phyloP scores from a whole-genome alignment of 2,113 vertebrate species.

The Ranitomeya variabilis region DNA sequence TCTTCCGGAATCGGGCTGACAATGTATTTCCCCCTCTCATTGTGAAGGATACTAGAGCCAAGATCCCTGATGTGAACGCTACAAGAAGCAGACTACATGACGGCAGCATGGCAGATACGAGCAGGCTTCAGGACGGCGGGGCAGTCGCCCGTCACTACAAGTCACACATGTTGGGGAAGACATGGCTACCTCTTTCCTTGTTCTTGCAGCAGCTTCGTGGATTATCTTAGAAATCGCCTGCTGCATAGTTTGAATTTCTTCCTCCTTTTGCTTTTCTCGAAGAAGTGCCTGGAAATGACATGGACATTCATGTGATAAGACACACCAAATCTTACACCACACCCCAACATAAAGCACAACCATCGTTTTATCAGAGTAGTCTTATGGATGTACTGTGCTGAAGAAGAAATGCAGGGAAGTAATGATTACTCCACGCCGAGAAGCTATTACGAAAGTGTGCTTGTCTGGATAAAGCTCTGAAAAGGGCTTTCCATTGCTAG shows the following conservation, averaged over 20 bases:
- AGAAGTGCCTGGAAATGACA: constrained; percentile 78
- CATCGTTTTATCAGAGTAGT: not conserved
- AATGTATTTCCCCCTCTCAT: not conserved
- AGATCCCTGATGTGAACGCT: not conserved
- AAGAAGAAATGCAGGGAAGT: not conserved
- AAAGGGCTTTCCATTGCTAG: no score
- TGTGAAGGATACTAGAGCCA: not conserved
- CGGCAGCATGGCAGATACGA: not conserved
- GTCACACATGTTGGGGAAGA: not conserved
- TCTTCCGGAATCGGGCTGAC: not conserved
- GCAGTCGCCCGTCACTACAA: not conserved
- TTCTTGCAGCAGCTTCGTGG: constrained; percentile 78
- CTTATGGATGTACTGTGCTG: not conserved
- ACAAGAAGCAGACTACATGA: no score
- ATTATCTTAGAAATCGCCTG: constrained; percentile 79
- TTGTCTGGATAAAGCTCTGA: no score
- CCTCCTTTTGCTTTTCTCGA: constrained; percentile 85
- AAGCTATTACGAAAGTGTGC: not conserved
- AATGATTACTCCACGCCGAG: not conserved
- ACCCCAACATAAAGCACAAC: not conserved
- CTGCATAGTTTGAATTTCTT: constrained; percentile 84
- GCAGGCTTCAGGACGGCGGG: not conserved
- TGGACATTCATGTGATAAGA: not conserved
- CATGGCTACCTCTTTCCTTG: constrained; percentile 81
- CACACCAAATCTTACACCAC: not conserved